Evolutionary conservation across 2,888 invertebrate species (phyloP).

Genomic region (Gastracanthus pulcherrimus): DNA sequence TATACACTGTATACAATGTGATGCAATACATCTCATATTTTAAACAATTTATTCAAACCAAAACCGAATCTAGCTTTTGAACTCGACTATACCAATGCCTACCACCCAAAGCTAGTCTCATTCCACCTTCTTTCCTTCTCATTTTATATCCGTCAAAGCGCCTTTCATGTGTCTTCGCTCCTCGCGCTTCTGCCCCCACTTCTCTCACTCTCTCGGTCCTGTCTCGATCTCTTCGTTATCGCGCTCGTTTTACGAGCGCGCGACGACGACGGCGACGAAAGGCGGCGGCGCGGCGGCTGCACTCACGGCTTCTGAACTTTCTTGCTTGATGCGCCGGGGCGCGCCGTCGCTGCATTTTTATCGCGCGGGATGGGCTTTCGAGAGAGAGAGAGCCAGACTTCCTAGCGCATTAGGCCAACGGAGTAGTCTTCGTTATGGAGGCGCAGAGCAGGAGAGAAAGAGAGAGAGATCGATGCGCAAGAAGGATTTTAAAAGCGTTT

Average conservation of each 20-base stretch:
- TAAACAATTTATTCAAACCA: too few species aligned
- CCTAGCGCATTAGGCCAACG: slow-evolving; percentile 30
- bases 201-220: too few species aligned
- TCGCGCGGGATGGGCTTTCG: slow-evolving; percentile 30
- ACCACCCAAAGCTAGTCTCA: too few species aligned
- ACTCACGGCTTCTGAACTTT: slow-evolving; percentile 34
- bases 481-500: not conserved
- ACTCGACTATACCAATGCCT: too few species aligned
- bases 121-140: not conserved
- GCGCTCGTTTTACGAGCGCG: slow-evolving; percentile 19
- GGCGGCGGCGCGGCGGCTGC: too few species aligned
- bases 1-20: too few species aligned
- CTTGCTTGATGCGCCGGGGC: not conserved
- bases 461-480: slow-evolving; percentile 4
- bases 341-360: slow-evolving; percentile 31
- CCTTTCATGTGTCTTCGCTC: not conserved
- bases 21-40: too few species aligned
- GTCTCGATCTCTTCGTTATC: slow-evolving; percentile 31
- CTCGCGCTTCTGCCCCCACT: too few species aligned
- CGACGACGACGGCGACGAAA: not conserved
- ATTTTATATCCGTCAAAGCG: slow-evolving; percentile 26
- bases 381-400: slow-evolving; percentile 22
- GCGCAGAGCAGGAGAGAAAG: too few species aligned
- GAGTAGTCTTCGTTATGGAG: not conserved
- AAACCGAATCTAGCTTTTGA: too few species aligned